Conservation (phyloP, 2,113 vertebrate genomes). For the Lamprologus sp. region DNA sequence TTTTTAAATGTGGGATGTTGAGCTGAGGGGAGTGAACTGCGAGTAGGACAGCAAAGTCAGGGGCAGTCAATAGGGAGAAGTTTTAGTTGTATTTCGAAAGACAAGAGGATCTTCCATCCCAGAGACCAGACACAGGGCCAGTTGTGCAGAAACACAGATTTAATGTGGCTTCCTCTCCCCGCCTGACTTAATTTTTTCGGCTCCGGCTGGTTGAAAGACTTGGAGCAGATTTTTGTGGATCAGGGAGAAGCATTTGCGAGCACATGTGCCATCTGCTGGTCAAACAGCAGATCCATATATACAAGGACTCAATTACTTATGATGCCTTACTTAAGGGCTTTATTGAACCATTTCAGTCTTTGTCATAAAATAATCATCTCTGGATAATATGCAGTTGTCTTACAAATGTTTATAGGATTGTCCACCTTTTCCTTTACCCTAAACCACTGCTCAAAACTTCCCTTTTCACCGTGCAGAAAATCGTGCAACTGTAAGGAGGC, state of each 20-base stretch:
- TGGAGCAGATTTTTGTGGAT: slow-evolving; percentile 44
- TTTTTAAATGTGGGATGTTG: not conserved
- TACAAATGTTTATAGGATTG: not conserved
- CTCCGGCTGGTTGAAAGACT: slow-evolving; percentile 48
- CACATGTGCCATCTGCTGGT: slow-evolving; percentile 55
- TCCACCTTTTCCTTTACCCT: not conserved
- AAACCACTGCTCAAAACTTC: not conserved
- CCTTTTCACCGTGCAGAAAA: not conserved
- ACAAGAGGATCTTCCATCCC: slow-evolving; percentile 49
- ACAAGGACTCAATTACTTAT: not conserved
- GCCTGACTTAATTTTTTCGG: slow-evolving; percentile 74
- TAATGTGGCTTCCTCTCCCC: slow-evolving; percentile 78
- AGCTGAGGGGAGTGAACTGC: not conserved
- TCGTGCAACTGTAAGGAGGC: not conserved
- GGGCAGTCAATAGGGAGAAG: not conserved
- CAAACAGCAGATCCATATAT: not conserved
- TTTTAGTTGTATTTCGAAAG: slow-evolving; percentile 26
- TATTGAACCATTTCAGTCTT: not conserved
- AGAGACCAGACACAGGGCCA: slow-evolving; percentile 70
- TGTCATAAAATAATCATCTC: not conserved
- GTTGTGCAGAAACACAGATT: slow-evolving; percentile 80
- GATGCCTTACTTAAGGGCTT: not conserved
- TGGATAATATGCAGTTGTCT: not conserved
- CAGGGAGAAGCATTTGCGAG: not conserved
- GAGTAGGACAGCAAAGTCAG: not conserved